These are phyloP conservation scores for Frankliniella fusca DNA, from an alignment of 2,888 invertebrate species.

Conservation along the genomic window DNA sequence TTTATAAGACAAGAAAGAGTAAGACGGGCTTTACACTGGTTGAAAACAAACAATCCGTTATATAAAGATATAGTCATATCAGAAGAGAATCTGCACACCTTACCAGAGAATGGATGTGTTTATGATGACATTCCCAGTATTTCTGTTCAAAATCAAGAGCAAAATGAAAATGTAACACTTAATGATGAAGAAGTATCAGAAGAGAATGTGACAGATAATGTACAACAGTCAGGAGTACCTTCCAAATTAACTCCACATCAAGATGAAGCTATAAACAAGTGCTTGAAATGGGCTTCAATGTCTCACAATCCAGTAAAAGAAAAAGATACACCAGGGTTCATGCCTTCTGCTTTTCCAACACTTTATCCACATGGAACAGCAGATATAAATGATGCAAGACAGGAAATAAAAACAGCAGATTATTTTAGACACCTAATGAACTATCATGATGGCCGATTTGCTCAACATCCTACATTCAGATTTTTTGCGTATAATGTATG, in stretches of 20 bases:
- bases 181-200: neutral
- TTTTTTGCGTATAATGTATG: too few relatives aligned
- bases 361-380: too few relatives aligned
- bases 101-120: conserved; percentile 27
- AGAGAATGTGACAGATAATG: neutral
- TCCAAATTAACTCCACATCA: neutral
- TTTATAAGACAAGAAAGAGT: neutral
- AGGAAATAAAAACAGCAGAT: too few relatives aligned
- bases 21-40: neutral
- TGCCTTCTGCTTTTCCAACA: too few relatives aligned
- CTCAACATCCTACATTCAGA: too few relatives aligned
- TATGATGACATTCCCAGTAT: conserved; percentile 4
- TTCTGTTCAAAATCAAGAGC: neutral
- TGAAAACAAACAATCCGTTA: conserved; percentile 24
- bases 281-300: conserved; percentile 14
- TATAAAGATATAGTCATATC: conserved; percentile 22
- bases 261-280: neutral
- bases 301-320: too few relatives aligned
- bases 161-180: neutral
- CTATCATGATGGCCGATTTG: too few relatives aligned
- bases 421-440: too few relatives aligned
- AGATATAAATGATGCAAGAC: too few relatives aligned
- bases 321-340: too few relatives aligned
- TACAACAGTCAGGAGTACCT: neutral
- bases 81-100: conserved; percentile 1